These are phyloP conservation scores for Erebia epiphron DNA, from an alignment of 2,888 invertebrate species.

Conservation along the genomic window DNA sequence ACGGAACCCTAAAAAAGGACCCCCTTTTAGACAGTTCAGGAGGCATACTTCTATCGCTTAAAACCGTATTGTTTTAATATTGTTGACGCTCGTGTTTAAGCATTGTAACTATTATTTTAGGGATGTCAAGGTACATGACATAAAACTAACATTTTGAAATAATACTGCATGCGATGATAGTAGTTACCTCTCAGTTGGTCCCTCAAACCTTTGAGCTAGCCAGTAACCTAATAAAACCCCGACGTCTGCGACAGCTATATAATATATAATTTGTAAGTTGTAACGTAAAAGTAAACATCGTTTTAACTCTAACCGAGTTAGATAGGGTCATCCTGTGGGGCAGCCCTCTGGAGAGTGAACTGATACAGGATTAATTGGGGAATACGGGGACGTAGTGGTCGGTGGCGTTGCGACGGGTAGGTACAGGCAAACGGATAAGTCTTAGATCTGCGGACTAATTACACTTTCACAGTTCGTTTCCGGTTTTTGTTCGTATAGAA, in stretches of 20 bases:
- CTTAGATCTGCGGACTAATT: background rate
- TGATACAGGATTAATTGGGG: constrained; percentile 79
- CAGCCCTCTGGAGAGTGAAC: constrained; percentile 58
- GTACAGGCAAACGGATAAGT: constrained; percentile 50
- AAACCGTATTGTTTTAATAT: too few species aligned
- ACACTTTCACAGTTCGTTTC: too few species aligned
- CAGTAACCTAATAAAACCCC: constrained; percentile 1
- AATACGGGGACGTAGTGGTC: constrained; percentile 69
- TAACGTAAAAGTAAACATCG: constrained; percentile 48
- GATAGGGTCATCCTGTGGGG: constrained; percentile 69
- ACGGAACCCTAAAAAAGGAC: too few species aligned
- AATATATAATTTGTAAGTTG: constrained; percentile 31
- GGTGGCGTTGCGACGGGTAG: constrained; percentile 53
- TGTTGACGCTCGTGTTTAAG: too few species aligned
- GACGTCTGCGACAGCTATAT: background rate
- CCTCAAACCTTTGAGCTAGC: background rate
- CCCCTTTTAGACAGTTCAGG: too few species aligned
- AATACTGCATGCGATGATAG: too few species aligned
- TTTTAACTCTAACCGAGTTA: constrained; percentile 57
- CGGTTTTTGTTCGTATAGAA: too few species aligned
- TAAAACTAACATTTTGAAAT: too few species aligned
- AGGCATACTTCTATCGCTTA: too few species aligned
- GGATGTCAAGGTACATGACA: too few species aligned
- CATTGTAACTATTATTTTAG: too few species aligned
- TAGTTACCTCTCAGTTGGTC: too few species aligned